A percentile compares a stretch with the other conserved stretches of the same genome.
Evolutionary conservation across 1,140 invertebrate genomes (phyloP).

Genomic region (Conus betulinus): DNA sequence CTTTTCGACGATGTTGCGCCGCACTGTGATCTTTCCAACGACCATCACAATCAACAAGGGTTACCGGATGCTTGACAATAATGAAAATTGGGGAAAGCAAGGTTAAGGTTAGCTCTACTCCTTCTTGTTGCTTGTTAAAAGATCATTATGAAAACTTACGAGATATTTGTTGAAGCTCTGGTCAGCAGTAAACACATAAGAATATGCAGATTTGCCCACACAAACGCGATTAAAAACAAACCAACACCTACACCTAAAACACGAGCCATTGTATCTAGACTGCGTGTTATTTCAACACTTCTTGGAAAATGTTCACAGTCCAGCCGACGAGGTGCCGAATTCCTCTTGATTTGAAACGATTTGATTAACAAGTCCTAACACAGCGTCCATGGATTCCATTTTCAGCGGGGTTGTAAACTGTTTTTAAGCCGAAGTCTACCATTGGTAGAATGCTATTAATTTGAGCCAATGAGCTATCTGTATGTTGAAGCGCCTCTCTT

Average conservation of each 20-base stretch:
- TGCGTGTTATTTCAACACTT: neutral
- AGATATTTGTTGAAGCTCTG: constrained; percentile 45
- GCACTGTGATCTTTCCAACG: no score
- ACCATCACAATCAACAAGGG: no score
- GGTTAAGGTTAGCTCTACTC: no score
- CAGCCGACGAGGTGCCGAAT: no score
- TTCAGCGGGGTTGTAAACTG: neutral
- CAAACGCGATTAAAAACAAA: constrained; percentile 48
- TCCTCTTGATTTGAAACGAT: no score
- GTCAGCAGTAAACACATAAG: constrained; percentile 48
- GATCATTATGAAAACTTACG: constrained; percentile 42
- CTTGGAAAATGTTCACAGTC: neutral
- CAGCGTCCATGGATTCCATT: constrained; percentile 33
- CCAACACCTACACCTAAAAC: constrained; percentile 52
- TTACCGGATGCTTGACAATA: no score
- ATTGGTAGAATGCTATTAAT: neutral
- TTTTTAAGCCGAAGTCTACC: neutral
- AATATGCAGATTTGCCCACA: constrained; percentile 47
- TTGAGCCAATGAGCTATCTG: neutral
- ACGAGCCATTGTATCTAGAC: constrained; percentile 38
- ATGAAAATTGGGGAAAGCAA: no score
- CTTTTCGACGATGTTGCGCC: no score
- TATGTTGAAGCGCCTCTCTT: neutral
- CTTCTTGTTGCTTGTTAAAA: neutral
- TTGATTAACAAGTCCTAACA: neutral